Evolutionary conservation across 2,888 invertebrate species (phyloP).

Genomic region (Euproctis similis): DNA sequence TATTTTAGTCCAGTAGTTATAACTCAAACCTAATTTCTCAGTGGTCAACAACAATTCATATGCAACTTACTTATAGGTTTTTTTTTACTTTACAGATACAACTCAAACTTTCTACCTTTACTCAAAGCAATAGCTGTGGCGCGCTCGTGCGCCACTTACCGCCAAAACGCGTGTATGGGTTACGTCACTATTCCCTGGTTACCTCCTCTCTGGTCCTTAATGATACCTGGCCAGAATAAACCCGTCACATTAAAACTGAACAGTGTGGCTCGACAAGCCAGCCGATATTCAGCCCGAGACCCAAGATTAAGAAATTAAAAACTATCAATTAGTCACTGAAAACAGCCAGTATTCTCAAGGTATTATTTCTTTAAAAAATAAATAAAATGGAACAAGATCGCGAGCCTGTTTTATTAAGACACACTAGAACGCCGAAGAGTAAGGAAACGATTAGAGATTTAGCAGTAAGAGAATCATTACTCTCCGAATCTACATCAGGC

Average conservation of each 20-base stretch:
- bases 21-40: too few relatives aligned
- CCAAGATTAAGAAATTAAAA: slow-evolving; percentile 76
- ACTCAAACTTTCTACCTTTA: too few relatives aligned
- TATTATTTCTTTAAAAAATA: slow-evolving; percentile 38
- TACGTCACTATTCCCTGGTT: slow-evolving; percentile 28
- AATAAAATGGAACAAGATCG: slow-evolving; percentile 47
- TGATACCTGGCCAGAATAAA: slow-evolving; percentile 74
- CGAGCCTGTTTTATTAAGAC: slow-evolving; percentile 43
- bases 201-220: slow-evolving; percentile 59
- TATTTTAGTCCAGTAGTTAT: too few relatives aligned
- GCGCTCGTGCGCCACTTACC: slow-evolving; percentile 40
- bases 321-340: slow-evolving; percentile 20
- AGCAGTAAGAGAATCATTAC: slow-evolving; percentile 49
- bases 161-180: slow-evolving; percentile 56
- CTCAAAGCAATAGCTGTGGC: slow-evolving; percentile 34
- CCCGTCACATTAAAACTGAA: slow-evolving; percentile 66
- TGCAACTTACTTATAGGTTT: neutral
- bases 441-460: slow-evolving; percentile 34
- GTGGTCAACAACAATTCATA: too few relatives aligned
- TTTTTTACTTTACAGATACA: slow-evolving; percentile 20
- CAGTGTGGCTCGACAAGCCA: slow-evolving; percentile 68
- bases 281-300: slow-evolving; percentile 71
- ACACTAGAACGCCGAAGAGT: slow-evolving; percentile 46
- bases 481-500: slow-evolving; percentile 68
- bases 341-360: slow-evolving; percentile 56